These are phyloP conservation scores for Catocala sponsa DNA, from an alignment of 2,888 invertebrate genomes.

Conservation along the genomic window DNA sequence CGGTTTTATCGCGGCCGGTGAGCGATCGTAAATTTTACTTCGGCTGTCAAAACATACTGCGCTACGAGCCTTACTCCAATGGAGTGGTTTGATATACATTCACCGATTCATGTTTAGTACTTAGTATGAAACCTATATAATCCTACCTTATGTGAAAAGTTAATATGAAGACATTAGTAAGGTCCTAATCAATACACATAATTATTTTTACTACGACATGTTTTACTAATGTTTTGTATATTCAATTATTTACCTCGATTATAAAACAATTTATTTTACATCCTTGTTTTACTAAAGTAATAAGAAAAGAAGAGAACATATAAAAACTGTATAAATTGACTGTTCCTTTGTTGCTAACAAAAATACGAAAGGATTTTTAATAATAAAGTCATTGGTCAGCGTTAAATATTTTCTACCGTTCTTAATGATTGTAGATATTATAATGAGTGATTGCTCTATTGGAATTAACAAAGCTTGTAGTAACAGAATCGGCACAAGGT, in stretches of 20 bases:
- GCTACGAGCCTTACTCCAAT: slow-evolving; percentile 55
- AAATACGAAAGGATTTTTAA: no score
- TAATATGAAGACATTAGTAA: slow-evolving; percentile 7
- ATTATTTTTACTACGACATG: slow-evolving; percentile 1
- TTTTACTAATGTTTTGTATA: neutral
- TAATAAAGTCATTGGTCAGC: no score
- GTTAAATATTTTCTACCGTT: no score
- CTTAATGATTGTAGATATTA: no score
- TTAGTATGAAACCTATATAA: slow-evolving; percentile 30
- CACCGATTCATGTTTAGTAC: slow-evolving; percentile 46
- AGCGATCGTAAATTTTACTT: slow-evolving; percentile 83
- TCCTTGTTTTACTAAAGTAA: no score
- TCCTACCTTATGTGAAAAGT: neutral
- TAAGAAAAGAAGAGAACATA: no score
- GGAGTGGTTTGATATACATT: slow-evolving; percentile 44
- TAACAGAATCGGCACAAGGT: neutral
- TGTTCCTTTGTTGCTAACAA: no score
- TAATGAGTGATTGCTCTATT: no score
- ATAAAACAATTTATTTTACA: no score
- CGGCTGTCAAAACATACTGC: slow-evolving; percentile 80
- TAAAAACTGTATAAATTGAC: no score
- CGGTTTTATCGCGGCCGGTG: slow-evolving; percentile 80
- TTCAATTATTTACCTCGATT: no score
- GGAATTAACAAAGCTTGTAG: neutral
- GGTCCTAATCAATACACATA: neutral